Evolutionary conservation across 2,888 invertebrate genomes (phyloP), one percentile per base, ranked within the genome.

Genomic region (Lasioglossum vierecki): DNA sequence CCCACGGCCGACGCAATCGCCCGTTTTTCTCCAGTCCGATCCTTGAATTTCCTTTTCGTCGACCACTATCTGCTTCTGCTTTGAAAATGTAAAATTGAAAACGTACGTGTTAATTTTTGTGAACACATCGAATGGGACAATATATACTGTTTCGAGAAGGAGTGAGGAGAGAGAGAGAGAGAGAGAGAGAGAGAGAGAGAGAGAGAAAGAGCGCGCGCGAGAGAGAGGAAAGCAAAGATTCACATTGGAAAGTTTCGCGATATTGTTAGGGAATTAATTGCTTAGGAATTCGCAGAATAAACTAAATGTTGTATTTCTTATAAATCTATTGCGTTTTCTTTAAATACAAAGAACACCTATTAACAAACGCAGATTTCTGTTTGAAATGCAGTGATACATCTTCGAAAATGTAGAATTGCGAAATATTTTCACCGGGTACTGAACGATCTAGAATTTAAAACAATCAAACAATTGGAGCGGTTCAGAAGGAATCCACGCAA

Each of bases 221-320:
- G n/a, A 22, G 39, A 72, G 49, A 53, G 35, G 30, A 35, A 88
- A 86, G 76, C 85, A 86, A 90, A 88, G 87, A 87, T 90, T 85
- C 83, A 90, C 89, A 70, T 49, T 83, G 85, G 88, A 88, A 92
- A 93, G 91, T 92, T 93, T 92, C 91, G 83, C 90, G 92, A 92
- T 91, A 92, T 91, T 93, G 94, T 94, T 94, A 93, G 92, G 93
- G 94, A 94, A 93, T 93, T 77, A 94, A 94, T 93, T 94, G 93
- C 92, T 94, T 94, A 93, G 93, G 92, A 92, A 93, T 93, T 87
- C 93, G 93, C 93, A 93, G 93, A 94, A 94, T 94, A 94, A 94
- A 94, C 91, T 93, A 86, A 93, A 94, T 93, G 94, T 94, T 94
- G 94, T 94, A 94, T 94, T 94, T 94, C 94, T 94, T 94, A 93